Evolutionary conservation across 2,888 invertebrate genomes (phyloP).

Genomic region (Podabrus alpinus): DNA sequence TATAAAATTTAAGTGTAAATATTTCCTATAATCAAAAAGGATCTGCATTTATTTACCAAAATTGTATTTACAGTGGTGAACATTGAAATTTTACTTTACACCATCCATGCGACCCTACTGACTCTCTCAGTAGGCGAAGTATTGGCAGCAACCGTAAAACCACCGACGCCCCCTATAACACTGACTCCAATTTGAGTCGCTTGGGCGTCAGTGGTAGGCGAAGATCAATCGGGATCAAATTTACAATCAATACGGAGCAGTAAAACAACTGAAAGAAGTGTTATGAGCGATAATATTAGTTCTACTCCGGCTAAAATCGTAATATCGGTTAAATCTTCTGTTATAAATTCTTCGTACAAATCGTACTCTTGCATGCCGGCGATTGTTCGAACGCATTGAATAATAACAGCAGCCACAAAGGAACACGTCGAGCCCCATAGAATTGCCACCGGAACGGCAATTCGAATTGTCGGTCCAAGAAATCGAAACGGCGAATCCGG

Average conservation of each 20-base stretch:
- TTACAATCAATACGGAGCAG: constrained; percentile 62
- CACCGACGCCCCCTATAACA: constrained; percentile 45
- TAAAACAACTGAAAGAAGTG: constrained; percentile 59
- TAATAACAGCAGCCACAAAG: constrained; percentile 59
- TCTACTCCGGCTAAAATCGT: constrained; percentile 60
- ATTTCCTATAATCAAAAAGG: not conserved
- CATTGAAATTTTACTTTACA: constrained; percentile 49
- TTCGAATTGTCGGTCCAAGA: constrained; percentile 48
- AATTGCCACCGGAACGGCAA: constrained; percentile 51
- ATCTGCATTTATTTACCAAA: not conserved
- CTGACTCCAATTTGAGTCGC: constrained; percentile 49
- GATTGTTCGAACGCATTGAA: constrained; percentile 61
- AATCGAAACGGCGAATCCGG: constrained; percentile 49
- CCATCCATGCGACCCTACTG: constrained; percentile 64
- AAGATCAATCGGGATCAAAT: constrained; percentile 54
- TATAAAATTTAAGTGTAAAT: not conserved
- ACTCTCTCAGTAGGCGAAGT: constrained; percentile 58
- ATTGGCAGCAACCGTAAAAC: constrained; percentile 51
- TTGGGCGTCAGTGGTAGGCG: constrained; percentile 55
- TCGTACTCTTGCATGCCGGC: constrained; percentile 34
- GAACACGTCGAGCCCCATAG: constrained; percentile 64
- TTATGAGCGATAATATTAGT: constrained; percentile 58
- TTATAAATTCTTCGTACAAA: constrained; percentile 24
- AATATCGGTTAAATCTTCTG: constrained; percentile 35
- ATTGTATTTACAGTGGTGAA: not conserved